phyloP scores from a whole-genome alignment of 2,113 vertebrate genomes.

The Nannospalax galili region DNA sequence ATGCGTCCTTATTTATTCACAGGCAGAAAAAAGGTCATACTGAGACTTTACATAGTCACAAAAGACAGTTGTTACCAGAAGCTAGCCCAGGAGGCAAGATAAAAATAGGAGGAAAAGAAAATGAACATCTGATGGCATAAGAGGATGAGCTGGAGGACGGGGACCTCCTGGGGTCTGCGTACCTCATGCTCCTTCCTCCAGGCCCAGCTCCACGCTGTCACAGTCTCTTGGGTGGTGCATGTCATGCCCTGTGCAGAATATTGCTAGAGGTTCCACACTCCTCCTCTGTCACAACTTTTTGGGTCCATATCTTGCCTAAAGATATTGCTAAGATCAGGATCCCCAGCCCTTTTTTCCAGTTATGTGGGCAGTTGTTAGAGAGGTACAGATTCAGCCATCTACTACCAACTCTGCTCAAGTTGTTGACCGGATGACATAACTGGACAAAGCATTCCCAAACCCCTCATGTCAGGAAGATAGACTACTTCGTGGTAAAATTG shows the following conservation, averaged over 20 bases:
- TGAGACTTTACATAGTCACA: neutral
- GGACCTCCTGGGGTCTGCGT: fast-evolving
- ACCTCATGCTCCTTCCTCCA: neutral
- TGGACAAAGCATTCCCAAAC: neutral
- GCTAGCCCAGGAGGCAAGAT: neutral
- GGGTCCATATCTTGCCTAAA: neutral
- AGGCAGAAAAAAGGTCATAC: neutral
- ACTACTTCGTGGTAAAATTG: neutral
- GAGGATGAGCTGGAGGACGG: neutral
- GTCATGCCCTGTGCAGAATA: neutral
- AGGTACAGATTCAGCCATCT: neutral
- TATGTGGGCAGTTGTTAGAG: neutral
- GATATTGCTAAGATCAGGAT: neutral
- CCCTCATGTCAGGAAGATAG: neutral
- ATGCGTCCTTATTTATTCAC: neutral
- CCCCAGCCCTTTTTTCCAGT: neutral
- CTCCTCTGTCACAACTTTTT: neutral
- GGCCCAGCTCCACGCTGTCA: neutral
- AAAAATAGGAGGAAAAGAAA: neutral
- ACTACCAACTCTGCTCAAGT: neutral
- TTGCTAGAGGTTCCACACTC: too few relatives aligned
- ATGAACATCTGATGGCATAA: too few relatives aligned
- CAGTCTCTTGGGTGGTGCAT: fast-evolving
- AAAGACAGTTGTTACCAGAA: neutral
- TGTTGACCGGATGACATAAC: too few relatives aligned